Conservation (phyloP, 2,888 invertebrate species). For the Agrotis puta region DNA sequence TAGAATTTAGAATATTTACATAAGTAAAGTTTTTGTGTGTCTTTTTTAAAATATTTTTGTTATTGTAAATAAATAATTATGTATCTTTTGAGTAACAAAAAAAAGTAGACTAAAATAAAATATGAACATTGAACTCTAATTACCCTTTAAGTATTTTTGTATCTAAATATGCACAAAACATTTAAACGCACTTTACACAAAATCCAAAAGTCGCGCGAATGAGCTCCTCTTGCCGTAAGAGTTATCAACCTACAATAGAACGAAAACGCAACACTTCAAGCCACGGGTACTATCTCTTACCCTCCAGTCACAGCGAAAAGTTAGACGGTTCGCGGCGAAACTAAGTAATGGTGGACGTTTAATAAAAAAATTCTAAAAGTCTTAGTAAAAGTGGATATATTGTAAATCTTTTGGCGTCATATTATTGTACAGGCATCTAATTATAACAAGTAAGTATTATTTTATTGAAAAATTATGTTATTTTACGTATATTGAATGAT, state of each 20-base stretch:
- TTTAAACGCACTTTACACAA: constrained; percentile 8
- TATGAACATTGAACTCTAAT: no score
- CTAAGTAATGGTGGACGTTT: constrained; percentile 11
- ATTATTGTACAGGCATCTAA: background rate
- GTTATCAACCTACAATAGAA: background rate
- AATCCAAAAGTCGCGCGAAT: no score
- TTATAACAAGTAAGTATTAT: no score
- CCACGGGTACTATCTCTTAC: constrained; percentile 18
- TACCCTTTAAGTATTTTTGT: constrained; percentile 12
- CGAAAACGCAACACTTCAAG: constrained; percentile 4
- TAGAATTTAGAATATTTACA: no score
- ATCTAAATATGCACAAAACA: constrained; percentile 20
- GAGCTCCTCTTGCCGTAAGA: background rate
- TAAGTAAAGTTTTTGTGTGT: no score
- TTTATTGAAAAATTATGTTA: no score
- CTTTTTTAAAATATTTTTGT: no score
- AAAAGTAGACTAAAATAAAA: no score
- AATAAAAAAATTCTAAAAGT: background rate
- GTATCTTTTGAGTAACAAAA: no score
- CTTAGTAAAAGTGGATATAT: background rate
- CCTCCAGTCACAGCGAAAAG: constrained; percentile 3
- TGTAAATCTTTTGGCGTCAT: constrained; percentile 9
- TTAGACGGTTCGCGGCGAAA: background rate
- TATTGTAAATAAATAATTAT: no score
- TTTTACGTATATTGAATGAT: no score